Conservation (phyloP, 1,140 invertebrate genomes). For the Sitobion miscanthi region DNA sequence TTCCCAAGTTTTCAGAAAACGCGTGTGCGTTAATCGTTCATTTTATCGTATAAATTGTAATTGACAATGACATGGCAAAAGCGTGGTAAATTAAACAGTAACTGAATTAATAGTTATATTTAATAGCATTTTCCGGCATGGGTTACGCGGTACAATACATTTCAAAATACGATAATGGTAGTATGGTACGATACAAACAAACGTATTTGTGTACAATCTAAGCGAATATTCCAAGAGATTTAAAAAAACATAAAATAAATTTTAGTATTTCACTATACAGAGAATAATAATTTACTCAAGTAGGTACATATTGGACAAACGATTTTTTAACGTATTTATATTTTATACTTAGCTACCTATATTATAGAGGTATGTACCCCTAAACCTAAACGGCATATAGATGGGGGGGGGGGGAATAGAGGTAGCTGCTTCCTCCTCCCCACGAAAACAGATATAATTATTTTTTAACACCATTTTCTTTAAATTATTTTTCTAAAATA, state of each 20-base stretch:
- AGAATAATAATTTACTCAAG: background rate
- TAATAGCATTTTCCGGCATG: background rate
- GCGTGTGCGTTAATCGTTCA: background rate
- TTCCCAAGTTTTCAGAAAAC: background rate
- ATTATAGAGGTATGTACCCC: background rate
- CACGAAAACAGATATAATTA: background rate
- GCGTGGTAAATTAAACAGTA: background rate
- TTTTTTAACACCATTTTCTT: background rate
- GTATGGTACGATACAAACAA: background rate
- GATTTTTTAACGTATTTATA: background rate
- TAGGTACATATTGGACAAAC: background rate
- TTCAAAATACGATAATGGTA: background rate
- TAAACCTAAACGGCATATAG: background rate
- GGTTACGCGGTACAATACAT: background rate
- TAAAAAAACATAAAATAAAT: background rate
- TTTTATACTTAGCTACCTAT: background rate
- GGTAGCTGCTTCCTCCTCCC: background rate
- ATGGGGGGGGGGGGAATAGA: background rate
- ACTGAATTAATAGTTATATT: background rate
- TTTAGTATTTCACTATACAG: background rate
- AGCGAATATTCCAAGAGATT: background rate
- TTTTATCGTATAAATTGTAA: background rate
- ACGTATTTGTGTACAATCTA: background rate
- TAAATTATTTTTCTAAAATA: background rate
- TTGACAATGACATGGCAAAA: background rate